A percentile compares a stretch with the other conserved stretches of the same genome.
Evolutionary conservation across 2,113 vertebrate genomes (phyloP).

Genomic region (Paraplagusia blochii): DNA sequence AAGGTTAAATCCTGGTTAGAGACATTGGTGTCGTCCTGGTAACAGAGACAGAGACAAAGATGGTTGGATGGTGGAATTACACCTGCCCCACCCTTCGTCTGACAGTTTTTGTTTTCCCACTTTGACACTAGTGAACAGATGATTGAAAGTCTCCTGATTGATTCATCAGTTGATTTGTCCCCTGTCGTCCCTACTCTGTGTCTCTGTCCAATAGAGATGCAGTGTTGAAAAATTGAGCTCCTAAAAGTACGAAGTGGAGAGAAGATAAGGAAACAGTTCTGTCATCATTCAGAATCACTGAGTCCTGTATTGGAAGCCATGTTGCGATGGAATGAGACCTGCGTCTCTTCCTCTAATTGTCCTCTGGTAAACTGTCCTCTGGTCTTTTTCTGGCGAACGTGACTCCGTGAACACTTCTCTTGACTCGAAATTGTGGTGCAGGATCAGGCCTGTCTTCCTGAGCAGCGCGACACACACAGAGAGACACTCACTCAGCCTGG

Average conservation of each 20-base stretch:
- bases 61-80: too few relatives aligned
- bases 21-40: too few relatives aligned
- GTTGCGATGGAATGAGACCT: constrained; percentile 77
- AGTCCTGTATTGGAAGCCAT: constrained; percentile 58
- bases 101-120: too few relatives aligned
- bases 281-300: constrained; percentile 57
- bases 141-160: too few relatives aligned
- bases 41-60: too few relatives aligned
- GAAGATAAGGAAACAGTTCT: constrained; percentile 51
- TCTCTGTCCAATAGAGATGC: constrained; percentile 28
- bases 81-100: too few relatives aligned
- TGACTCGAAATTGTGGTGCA: too few relatives aligned
- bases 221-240: constrained; percentile 29
- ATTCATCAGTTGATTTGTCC: constrained; percentile 10
- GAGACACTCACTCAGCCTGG: too few relatives aligned
- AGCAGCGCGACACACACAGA: not conserved
- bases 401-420: too few relatives aligned
- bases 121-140: too few relatives aligned
- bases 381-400: constrained; percentile 56
- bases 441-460: constrained; percentile 8
- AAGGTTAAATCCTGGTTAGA: too few relatives aligned
- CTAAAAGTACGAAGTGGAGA: constrained; percentile 28
- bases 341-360: too few relatives aligned
- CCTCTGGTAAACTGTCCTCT: constrained; percentile 78
- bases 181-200: constrained; percentile 14